Evolutionary conservation across 2,888 invertebrate species (phyloP), one percentile per base, ranked within the genome.

Genomic region (Loripinus fragilis): DNA sequence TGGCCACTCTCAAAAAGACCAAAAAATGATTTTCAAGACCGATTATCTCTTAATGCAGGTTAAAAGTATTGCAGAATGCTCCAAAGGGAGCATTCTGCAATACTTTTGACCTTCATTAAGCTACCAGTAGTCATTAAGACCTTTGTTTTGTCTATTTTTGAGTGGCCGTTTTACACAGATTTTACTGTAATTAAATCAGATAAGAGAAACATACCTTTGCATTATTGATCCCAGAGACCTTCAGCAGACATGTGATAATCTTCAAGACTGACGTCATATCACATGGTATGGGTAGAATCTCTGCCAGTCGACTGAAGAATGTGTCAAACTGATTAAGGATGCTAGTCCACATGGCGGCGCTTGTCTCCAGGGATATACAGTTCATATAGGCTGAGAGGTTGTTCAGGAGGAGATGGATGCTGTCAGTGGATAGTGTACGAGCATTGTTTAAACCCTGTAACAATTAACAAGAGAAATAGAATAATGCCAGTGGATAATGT

Each of bases 381-480:
- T 98, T 98, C 91, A 99, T 95, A 94, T 99, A 99, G 92, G 96
- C 96, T 1, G 98, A 97, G 92, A 99, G 96, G 94, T 99, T 99
- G 92, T 96, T 96, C 74, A 98, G 95, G 85, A 98, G 96, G 45
- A 96, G 95, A 10, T 96, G 96, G 79, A 98, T 94, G 67, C 95
- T 95, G 82, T 91, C 90, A 80, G 90, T 78, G 72, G 96, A 96
- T 70, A 97, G 93, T 0, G 96, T 96, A 94, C 97, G 97, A 90
- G 96, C 96, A 1, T 96, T 95, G 94, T 97, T 97, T 71, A 97
- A 90, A 23, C 96, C 95, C 95, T 93, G 82, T 10, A 15, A 23
- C 8, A 12, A 38, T 38, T n/a, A n/a, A n/a, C n/a, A n/a, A n/a
- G n/a, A n/a, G n/a, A n/a, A n/a, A n/a, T n/a, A n/a, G 96, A 79